Evolutionary conservation across 2,113 vertebrate species (phyloP).

Genomic region (Gila orcuttii): DNA sequence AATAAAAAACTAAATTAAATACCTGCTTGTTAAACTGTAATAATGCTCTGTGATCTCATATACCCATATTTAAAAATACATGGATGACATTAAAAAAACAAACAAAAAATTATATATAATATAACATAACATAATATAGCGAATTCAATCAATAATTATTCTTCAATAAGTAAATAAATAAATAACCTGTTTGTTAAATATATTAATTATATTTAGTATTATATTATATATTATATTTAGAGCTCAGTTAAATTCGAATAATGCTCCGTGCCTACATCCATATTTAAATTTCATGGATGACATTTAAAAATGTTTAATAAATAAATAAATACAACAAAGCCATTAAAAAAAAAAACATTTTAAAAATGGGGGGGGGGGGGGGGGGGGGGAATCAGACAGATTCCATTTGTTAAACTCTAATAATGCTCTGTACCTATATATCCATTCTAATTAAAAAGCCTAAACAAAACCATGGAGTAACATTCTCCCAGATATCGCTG

Average conservation of each 20-base stretch:
- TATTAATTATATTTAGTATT: too few species aligned
- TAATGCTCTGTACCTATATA: background rate
- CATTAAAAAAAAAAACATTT: too few species aligned
- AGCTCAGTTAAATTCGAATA: background rate
- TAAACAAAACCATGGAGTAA: constrained; percentile 9
- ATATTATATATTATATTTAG: background rate
- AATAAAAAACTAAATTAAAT: background rate
- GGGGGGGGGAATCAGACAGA: background rate
- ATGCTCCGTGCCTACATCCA: background rate
- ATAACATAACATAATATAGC: background rate
- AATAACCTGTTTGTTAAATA: background rate
- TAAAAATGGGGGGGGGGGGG: too few species aligned
- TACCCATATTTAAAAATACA: background rate
- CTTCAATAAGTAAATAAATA: background rate
- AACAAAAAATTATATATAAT: background rate
- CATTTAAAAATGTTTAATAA: background rate
- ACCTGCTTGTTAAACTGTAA: background rate
- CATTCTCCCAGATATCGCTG: constrained; percentile 35
- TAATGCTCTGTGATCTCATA: background rate
- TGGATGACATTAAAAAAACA: background rate
- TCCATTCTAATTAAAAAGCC: background rate
- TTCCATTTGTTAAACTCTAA: background rate
- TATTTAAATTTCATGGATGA: background rate
- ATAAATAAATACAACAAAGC: background rate
- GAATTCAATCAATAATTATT: background rate